These are phyloP conservation scores for Hymenochirus boettgeri DNA, from an alignment of 2,113 vertebrate species.

Conservation along the genomic window DNA sequence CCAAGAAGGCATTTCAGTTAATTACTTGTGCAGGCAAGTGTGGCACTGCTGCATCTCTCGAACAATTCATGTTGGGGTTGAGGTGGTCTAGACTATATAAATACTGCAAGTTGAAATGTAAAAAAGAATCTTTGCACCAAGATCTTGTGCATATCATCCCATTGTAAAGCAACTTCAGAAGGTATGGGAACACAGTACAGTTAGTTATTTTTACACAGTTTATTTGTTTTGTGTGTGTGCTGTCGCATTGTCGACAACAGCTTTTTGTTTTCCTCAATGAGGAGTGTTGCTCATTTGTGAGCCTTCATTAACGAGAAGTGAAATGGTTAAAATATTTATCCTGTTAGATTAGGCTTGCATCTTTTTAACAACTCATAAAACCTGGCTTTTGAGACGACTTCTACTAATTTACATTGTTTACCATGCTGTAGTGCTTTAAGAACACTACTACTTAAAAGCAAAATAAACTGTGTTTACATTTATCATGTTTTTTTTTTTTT, in stretches of 20 bases:
- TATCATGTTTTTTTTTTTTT: too few species aligned
- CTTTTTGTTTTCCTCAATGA: constrained; percentile 99
- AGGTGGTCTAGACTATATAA: constrained; percentile 69
- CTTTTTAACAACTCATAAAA: constrained; percentile 96
- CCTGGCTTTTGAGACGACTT: constrained; percentile 91
- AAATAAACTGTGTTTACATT: constrained; percentile 98
- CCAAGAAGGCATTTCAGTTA: constrained; percentile 71
- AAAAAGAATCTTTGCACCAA: constrained; percentile 70
- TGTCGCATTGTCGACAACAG: constrained; percentile 98
- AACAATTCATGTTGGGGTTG: constrained; percentile 65
- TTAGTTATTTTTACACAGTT: constrained; percentile 85
- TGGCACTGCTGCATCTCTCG: constrained; percentile 67
- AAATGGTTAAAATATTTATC: constrained; percentile 98
- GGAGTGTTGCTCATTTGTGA: constrained; percentile 99
- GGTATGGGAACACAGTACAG: constrained; percentile 90
- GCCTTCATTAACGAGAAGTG: constrained; percentile 97
- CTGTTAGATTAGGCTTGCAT: constrained; percentile 92
- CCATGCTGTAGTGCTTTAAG: constrained; percentile 95
- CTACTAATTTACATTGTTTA: constrained; percentile 99
- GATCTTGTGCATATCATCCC: constrained; percentile 92
- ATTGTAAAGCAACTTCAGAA: constrained; percentile 91
- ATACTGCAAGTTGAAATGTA: constrained; percentile 67
- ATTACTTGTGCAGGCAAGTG: constrained; percentile 57
- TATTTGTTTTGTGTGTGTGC: constrained; percentile 88
- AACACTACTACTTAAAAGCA: constrained; percentile 97